Evolutionary conservation across 1,140 invertebrate genomes (phyloP).

Genomic region (Tribolium madens): DNA sequence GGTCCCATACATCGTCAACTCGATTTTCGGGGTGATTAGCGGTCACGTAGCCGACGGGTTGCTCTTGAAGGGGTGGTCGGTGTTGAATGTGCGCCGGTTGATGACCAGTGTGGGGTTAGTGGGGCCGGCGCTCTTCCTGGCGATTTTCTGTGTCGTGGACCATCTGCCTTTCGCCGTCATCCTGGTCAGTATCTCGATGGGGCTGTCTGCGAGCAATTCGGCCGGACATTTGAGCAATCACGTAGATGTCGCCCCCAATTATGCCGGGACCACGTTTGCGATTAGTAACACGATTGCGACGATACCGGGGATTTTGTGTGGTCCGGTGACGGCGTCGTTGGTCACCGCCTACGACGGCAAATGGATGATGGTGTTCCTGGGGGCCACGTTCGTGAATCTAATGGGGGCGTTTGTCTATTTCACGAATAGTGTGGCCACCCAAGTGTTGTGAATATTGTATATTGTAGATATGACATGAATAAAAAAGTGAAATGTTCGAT

Average conservation of each 20-base stretch:
- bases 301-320: conserved; percentile 82
- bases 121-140: conserved; percentile 79
- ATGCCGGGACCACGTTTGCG: conserved; percentile 84
- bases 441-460: conserved; percentile 69
- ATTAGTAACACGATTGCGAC: conserved; percentile 85
- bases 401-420: conserved; percentile 83
- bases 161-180: conserved; percentile 79
- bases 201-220: conserved; percentile 82
- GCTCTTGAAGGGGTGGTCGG: conserved; percentile 74
- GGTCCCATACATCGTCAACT: conserved; percentile 83
- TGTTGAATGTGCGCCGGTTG: conserved; percentile 78
- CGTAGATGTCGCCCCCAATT: conserved; percentile 83
- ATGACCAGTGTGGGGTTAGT: conserved; percentile 85
- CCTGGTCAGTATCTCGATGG: conserved; percentile 84
- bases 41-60: conserved; percentile 82
- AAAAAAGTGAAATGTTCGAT: too few relatives aligned
- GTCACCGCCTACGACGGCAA: conserved; percentile 79
- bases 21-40: conserved; percentile 78
- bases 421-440: conserved; percentile 80
- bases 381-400: conserved; percentile 81
- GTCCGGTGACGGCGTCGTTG: conserved; percentile 82
- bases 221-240: conserved; percentile 86
- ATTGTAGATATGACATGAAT: too few relatives aligned
- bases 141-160: conserved; percentile 81
- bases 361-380: conserved; percentile 83